phyloP scores from a whole-genome alignment of 2,113 vertebrate species.

The Mormoops blainvillei region DNA sequence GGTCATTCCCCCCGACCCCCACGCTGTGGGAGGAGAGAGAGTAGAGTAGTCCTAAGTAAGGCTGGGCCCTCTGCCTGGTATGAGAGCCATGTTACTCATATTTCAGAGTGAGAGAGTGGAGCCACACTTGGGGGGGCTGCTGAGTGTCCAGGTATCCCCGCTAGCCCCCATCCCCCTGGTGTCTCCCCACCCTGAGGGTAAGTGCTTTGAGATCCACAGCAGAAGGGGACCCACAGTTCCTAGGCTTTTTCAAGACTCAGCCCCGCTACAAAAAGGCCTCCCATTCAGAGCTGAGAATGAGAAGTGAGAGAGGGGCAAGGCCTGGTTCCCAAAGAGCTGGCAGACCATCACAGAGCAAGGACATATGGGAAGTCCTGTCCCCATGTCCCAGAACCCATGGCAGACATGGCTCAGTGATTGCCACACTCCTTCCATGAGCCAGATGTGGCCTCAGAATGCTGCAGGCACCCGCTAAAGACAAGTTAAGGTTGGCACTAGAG shows the following conservation, averaged over 20 bases:
- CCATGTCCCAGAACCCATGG: not conserved
- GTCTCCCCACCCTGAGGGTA: not conserved
- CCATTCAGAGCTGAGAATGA: not conserved
- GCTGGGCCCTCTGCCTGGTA: not conserved
- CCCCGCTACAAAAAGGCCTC: not conserved
- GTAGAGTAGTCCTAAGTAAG: not conserved
- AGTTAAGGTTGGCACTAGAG: not conserved
- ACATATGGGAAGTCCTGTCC: fast-evolving
- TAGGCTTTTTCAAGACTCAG: not conserved
- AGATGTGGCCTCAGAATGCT: not conserved
- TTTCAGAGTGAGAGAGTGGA: not conserved
- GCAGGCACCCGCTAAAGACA: not conserved
- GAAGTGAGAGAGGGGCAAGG: not conserved
- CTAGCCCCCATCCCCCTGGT: not conserved
- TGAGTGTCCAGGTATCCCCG: not conserved
- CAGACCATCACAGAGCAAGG: not conserved
- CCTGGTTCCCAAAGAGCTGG: not conserved
- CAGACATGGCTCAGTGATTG: not conserved
- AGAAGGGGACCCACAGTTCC: not conserved
- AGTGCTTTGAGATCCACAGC: constrained; percentile 23
- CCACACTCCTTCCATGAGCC: not conserved
- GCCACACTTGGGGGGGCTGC: not conserved
- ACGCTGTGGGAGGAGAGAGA: not conserved
- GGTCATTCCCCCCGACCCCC: not conserved
- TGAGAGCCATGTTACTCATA: not conserved